phyloP scores from a whole-genome alignment of 2,888 invertebrate genomes.

The Panzeria rudis region DNA sequence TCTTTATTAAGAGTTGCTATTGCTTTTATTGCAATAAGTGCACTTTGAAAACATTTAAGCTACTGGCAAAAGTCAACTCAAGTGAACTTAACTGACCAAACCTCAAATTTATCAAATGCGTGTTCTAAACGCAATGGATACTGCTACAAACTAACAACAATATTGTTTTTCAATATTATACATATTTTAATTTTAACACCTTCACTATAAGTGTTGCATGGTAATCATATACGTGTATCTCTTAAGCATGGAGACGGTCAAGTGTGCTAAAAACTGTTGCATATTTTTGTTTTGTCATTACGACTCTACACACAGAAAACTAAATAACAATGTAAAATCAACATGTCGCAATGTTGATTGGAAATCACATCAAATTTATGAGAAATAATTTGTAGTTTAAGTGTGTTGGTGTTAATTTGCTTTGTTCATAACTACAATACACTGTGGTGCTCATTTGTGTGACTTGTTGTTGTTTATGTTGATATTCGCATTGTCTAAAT shows the following conservation, averaged over 20 bases:
- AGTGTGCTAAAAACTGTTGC: neutral
- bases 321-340: too few relatives aligned
- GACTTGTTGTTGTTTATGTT: too few relatives aligned
- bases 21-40: neutral
- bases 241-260: conserved; percentile 13
- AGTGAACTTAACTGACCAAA: conserved; percentile 66
- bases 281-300: neutral
- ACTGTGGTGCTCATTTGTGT: too few relatives aligned
- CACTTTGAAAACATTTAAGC: conserved; percentile 26
- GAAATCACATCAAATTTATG: too few relatives aligned
- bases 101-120: conserved; percentile 70
- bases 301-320: too few relatives aligned
- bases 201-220: conserved; percentile 37
- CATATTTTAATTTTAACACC: conserved; percentile 54
- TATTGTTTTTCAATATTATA: conserved; percentile 39
- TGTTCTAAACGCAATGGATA: conserved; percentile 61
- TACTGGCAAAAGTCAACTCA: conserved; percentile 54
- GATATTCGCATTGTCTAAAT: too few relatives aligned
- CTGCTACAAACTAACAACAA: neutral
- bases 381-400: too few relatives aligned
- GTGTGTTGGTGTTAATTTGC: too few relatives aligned
- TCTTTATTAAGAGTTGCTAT: neutral
- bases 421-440: too few relatives aligned
- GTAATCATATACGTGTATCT: conserved; percentile 17
- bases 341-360: too few relatives aligned